Evolutionary conservation across 2,888 invertebrate species (phyloP).

Genomic region (Drosophila monieri): DNA sequence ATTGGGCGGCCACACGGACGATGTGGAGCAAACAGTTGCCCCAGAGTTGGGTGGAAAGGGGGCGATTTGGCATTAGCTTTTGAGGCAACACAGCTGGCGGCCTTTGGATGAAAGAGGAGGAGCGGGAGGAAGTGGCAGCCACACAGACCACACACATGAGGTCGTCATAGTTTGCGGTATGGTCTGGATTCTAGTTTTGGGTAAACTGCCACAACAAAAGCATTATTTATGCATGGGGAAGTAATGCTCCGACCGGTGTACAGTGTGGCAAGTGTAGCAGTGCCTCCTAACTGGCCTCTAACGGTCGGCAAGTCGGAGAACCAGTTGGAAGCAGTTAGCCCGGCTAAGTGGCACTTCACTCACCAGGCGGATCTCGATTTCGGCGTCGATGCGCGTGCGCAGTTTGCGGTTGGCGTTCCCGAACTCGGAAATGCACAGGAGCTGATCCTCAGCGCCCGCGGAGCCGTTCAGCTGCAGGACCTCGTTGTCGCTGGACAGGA

Average conservation of each 20-base stretch:
- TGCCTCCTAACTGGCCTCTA: slow-evolving; percentile 24
- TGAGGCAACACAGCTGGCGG: slow-evolving; percentile 65
- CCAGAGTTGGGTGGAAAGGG: slow-evolving; percentile 33
- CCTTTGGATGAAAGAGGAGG: slow-evolving; percentile 42
- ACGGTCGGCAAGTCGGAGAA: slow-evolving; percentile 28
- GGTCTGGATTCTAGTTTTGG: slow-evolving; percentile 19
- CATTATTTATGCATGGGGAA: slow-evolving; percentile 69
- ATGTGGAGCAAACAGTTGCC: slow-evolving; percentile 58
- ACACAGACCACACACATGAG: slow-evolving; percentile 70
- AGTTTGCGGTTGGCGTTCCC: slow-evolving; percentile 89
- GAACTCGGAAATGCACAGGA: slow-evolving; percentile 92
- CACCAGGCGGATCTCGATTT: slow-evolving; percentile 95
- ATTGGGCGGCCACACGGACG: slow-evolving; percentile 24
- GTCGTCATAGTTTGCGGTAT: slow-evolving; percentile 33
- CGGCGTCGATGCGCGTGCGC: slow-evolving; percentile 89
- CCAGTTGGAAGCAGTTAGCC: slow-evolving; percentile 10
- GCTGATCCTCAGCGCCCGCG: slow-evolving; percentile 84
- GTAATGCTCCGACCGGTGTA: slow-evolving; percentile 5
- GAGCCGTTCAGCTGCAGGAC: slow-evolving; percentile 50
- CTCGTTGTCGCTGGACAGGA: slow-evolving; percentile 53
- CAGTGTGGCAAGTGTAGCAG: not conserved
- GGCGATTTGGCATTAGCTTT: slow-evolving; percentile 32
- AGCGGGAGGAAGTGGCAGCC: slow-evolving; percentile 42
- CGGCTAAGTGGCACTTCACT: slow-evolving; percentile 83
- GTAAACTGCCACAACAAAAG: slow-evolving; percentile 27